Percentiles rank a stretch among this genome's conserved stretches.
These are phyloP conservation scores for Furnarius figulus DNA, from an alignment of 2,113 vertebrate genomes.

Conservation along the genomic window DNA sequence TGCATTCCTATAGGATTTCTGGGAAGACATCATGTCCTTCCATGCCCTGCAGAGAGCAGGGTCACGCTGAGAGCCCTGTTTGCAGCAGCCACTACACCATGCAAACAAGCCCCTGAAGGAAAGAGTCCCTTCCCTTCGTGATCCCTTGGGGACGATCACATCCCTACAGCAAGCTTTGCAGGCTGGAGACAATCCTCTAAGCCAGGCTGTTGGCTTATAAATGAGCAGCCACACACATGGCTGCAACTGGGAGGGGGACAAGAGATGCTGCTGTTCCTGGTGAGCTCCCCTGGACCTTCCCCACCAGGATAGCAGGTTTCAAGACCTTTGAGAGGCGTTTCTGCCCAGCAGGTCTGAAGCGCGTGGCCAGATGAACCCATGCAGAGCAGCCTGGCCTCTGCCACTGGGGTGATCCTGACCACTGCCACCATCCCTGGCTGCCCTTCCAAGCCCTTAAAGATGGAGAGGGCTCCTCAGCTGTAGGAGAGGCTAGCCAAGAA, in stretches of 20 bases:
- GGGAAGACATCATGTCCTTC: background rate
- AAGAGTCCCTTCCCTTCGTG: background rate
- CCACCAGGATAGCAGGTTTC: rapidly evolving
- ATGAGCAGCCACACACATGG: rapidly evolving
- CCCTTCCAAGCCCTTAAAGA: background rate
- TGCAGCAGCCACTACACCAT: rapidly evolving
- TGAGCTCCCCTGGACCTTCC: background rate
- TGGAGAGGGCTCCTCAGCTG: background rate
- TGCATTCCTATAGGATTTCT: background rate
- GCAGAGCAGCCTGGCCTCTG: background rate
- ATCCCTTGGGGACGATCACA: background rate
- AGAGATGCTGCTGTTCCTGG: background rate
- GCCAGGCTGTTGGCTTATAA: background rate
- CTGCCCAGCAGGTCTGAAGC: background rate
- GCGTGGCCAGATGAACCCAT: rapidly evolving
- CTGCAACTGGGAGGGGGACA: rapidly evolving
- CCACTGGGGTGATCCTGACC: background rate
- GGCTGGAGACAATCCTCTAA: background rate
- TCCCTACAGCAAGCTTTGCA: background rate
- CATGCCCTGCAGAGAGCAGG: background rate
- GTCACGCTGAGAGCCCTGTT: rapidly evolving
- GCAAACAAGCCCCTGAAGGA: background rate
- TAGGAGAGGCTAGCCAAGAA: background rate
- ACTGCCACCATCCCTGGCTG: background rate
- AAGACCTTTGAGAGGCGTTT: background rate